Evolutionary conservation across 1,140 invertebrate species (phyloP), one percentile per base, ranked within the genome.

Genomic region (Leptinotarsa lineolata): DNA sequence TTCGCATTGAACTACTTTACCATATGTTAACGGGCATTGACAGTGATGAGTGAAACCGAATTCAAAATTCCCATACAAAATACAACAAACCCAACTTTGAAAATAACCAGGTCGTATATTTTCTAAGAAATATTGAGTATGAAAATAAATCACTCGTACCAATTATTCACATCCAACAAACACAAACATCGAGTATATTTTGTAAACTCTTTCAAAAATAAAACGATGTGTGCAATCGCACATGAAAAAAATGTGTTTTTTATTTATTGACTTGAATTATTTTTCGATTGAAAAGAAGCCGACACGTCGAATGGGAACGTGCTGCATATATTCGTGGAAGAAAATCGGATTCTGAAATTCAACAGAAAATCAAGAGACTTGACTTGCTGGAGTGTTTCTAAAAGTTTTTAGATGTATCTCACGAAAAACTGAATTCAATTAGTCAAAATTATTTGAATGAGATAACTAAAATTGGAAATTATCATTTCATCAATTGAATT

Each of bases 161-260:
- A 54, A 54, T 54, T 54, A 54, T 54, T 54, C 48, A 54, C 48
- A 54, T 54, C 48, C 48, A 54, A 18, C 48, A 54, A 54, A 54
- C 48, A 54, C 16, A 54, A 54, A 54, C 48, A 54, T 13, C n/a
- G 16, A 54, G 48, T 54, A 54, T 54, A 54, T 54, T 54, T 54
- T 54, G 48, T 54, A 54, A 54, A 54, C 48, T 54, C 15, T 54
- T n/a, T 15, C 48, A 54, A 54, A n/a, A 54, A 54, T 54, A 54
- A 54, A 16, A 16, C 15, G 48, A 15, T 12, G 48, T 16, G 48
- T 54, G n/a, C 4, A n/a, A 54, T 12, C 48, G 48, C n/a, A 54
- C 48, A 54, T 15, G 48, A 8, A 15, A 54, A 54, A 54, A 54
- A 12, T 16, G 15, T 18, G 48, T n/a, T 54, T 54, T 54, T 39